Conservation (phyloP, 2,797 vertebrate species). For the Sebastes melanostomus region DNA sequence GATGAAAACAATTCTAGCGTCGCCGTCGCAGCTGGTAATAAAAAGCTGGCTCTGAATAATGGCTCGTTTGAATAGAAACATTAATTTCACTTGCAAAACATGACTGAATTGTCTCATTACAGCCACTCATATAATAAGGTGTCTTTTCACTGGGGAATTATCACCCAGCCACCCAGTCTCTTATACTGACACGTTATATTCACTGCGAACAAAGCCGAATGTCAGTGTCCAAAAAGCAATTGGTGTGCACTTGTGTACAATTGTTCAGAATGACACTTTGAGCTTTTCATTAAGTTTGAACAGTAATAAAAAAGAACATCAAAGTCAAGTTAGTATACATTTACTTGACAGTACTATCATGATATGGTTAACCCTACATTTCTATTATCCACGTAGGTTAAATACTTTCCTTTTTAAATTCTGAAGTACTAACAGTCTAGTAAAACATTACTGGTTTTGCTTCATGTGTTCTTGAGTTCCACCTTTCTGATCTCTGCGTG, state of each 20-base stretch:
- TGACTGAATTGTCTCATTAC: constrained; percentile 47
- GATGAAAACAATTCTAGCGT: not conserved
- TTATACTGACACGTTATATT: constrained; percentile 40
- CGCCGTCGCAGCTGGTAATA: not conserved
- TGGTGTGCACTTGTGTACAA: not conserved
- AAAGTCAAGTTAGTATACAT: not conserved
- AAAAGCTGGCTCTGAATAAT: constrained; percentile 29
- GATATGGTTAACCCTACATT: not conserved
- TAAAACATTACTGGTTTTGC: not conserved
- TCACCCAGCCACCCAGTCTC: constrained; percentile 15
- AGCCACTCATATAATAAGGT: constrained; percentile 23
- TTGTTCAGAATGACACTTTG: not conserved
- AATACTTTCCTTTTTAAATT: not conserved
- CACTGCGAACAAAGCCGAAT: constrained; percentile 38
- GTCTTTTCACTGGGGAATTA: constrained; percentile 15
- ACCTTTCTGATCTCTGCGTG: constrained; percentile 11
- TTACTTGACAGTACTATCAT: not conserved
- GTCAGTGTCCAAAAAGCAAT: constrained; percentile 17
- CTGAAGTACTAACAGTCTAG: not conserved
- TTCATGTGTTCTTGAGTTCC: not conserved
- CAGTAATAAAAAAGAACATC: not conserved
- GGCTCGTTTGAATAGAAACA: constrained; percentile 42
- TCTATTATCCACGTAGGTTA: not conserved
- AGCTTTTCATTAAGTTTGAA: not conserved
- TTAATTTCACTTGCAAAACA: constrained; percentile 46